A percentile compares a stretch with the other conserved stretches of the same genome.
Evolutionary conservation across 1,140 invertebrate species (phyloP).

Genomic region (Zelostemma sp.): DNA sequence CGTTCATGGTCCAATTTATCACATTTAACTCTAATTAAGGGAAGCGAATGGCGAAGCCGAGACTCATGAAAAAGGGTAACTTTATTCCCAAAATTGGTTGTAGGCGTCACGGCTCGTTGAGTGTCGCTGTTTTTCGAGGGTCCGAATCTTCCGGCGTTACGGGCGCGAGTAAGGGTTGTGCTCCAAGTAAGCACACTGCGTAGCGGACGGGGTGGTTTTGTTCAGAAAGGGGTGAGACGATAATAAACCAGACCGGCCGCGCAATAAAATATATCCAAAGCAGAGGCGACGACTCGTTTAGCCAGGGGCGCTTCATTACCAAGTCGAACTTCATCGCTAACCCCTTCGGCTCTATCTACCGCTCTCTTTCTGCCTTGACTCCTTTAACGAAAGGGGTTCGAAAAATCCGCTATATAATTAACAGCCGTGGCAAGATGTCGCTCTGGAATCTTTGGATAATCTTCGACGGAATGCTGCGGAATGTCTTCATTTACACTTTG

Average conservation of each 20-base stretch:
- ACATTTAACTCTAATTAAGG: neutral
- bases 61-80: constrained; percentile 19
- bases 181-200: constrained; percentile 34
- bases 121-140: constrained; percentile 61
- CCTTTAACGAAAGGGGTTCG: constrained; percentile 35
- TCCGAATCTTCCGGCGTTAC: constrained; percentile 45
- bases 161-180: constrained; percentile 58
- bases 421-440: constrained; percentile 53
- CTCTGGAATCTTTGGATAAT: constrained; percentile 52
- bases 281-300: constrained; percentile 68
- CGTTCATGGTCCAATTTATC: too few species aligned
- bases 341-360: constrained; percentile 54
- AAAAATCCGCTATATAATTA: constrained; percentile 67
- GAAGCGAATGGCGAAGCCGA: constrained; percentile 18
- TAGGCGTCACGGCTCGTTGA: constrained; percentile 63
- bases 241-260: constrained; percentile 66
- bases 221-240: constrained; percentile 46
- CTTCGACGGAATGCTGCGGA: constrained; percentile 48
- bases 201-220: constrained; percentile 13
- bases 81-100: constrained; percentile 27
- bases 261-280: constrained; percentile 70
- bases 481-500: constrained; percentile 39
- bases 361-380: constrained; percentile 13
- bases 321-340: constrained; percentile 66
- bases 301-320: constrained; percentile 65